A percentile compares a stretch with the other conserved stretches of the same genome.
Evolutionary conservation across 2,797 vertebrate species (phyloP).

Genomic region (Columba guinea): DNA sequence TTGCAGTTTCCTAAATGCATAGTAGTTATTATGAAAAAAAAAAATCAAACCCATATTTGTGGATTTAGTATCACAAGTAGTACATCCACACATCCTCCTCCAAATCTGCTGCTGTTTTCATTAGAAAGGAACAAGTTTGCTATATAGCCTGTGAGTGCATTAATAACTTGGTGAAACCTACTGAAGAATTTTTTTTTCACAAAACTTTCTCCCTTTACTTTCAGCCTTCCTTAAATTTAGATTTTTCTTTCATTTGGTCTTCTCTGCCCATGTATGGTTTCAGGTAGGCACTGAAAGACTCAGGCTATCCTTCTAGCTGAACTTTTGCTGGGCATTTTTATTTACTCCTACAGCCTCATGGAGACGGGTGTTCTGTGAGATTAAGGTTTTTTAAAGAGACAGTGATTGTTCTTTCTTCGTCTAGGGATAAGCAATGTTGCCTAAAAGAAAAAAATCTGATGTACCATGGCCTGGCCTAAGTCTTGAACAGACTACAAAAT

Average conservation of each 20-base stretch:
- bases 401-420: not conserved
- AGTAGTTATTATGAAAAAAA: not conserved
- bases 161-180: not conserved
- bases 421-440: not conserved
- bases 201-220: not conserved
- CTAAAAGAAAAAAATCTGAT: not conserved
- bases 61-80: not conserved
- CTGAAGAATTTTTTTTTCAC: not conserved
- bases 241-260: not conserved
- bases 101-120: not conserved
- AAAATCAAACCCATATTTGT: not conserved
- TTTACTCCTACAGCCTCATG: not conserved
- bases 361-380: not conserved
- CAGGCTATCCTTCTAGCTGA: not conserved
- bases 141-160: fast-evolving
- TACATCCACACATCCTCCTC: not conserved
- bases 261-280: not conserved
- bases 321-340: not conserved
- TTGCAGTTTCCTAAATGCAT: not conserved
- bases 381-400: not conserved
- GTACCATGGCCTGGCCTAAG: not conserved
- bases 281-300: not conserved
- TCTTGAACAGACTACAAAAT: not conserved
- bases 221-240: not conserved
- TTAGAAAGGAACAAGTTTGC: not conserved